These are phyloP conservation scores for Alitta virens DNA, from an alignment of 2,888 invertebrate species.

Conservation along the genomic window DNA sequence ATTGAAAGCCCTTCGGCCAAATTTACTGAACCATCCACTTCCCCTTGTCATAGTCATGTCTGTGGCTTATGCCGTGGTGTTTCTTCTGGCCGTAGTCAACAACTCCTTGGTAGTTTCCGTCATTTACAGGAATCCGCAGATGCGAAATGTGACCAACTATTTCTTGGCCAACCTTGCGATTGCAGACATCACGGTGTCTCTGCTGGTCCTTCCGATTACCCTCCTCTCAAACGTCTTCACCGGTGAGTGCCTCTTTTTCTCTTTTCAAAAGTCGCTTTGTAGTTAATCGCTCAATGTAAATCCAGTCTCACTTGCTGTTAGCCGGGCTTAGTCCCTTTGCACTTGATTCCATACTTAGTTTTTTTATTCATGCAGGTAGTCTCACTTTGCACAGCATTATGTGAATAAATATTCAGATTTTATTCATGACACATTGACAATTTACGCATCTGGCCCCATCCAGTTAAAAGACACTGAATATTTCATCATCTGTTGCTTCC, in stretches of 20 bases:
- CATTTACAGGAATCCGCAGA: conserved; percentile 24
- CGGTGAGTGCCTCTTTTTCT: conserved; percentile 16
- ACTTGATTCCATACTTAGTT: too few species aligned
- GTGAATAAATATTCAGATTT: too few species aligned
- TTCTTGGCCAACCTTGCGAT: conserved; percentile 31
- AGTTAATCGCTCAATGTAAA: too few species aligned
- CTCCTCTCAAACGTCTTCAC: conserved; percentile 28
- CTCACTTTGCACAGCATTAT: too few species aligned
- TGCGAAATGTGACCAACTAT: conserved; percentile 29
- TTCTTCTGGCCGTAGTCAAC: conserved; percentile 27
- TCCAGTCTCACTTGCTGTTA: too few species aligned
- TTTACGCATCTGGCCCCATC: too few species aligned
- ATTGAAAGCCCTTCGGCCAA: neutral
- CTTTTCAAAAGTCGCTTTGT: too few species aligned
- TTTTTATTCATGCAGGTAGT: too few species aligned
- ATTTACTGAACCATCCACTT: conserved; percentile 36
- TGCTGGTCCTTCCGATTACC: conserved; percentile 29
- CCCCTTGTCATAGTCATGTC: conserved; percentile 26
- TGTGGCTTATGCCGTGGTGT: conserved; percentile 24
- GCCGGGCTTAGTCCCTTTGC: too few species aligned
- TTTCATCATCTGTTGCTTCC: too few species aligned
- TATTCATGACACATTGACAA: too few species aligned
- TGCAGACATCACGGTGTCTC: conserved; percentile 28
- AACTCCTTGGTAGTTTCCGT: conserved; percentile 28
- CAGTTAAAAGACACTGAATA: too few species aligned